Evolutionary conservation across 2,113 vertebrate species (phyloP).

Genomic region (Shinisaurus crocodilurus): DNA sequence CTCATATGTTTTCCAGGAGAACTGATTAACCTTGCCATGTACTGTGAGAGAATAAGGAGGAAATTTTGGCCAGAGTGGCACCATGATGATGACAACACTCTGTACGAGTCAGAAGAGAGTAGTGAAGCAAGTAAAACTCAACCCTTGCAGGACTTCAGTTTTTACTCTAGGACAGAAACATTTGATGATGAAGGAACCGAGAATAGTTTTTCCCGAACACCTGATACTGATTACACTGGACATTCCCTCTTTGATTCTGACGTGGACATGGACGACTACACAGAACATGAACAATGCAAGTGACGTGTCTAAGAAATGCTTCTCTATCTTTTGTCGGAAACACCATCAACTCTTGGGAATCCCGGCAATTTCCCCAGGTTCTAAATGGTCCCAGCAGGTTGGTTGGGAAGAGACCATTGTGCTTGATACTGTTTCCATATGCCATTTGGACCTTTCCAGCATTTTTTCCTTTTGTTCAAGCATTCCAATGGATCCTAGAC

Average conservation of each 20-base stretch:
- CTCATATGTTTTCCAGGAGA: slow-evolving; percentile 81
- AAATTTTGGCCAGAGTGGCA: slow-evolving; percentile 98
- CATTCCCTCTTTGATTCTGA: slow-evolving; percentile 95
- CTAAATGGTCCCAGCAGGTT: slow-evolving; percentile 35
- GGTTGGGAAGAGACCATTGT: slow-evolving; percentile 50
- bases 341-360: slow-evolving; percentile 49
- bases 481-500: slow-evolving; percentile 66
- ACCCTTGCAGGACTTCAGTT: slow-evolving; percentile 85
- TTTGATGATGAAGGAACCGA: slow-evolving; percentile 88
- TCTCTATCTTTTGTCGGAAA: slow-evolving; percentile 38
- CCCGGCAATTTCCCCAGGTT: slow-evolving; percentile 44
- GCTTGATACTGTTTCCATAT: slow-evolving; percentile 56
- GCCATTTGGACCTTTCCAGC: slow-evolving; percentile 64
- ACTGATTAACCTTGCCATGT: slow-evolving; percentile 95
- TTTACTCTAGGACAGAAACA: slow-evolving; percentile 96
- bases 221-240: slow-evolving; percentile 90
- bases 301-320: slow-evolving; percentile 52
- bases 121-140: slow-evolving; percentile 86
- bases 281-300: slow-evolving; percentile 88
- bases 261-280: slow-evolving; percentile 90
- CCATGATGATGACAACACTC: slow-evolving; percentile 88
- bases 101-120: slow-evolving; percentile 87
- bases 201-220: slow-evolving; percentile 85
- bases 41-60: slow-evolving; percentile 95
- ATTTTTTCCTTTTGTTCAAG: slow-evolving; percentile 69